Conservation (phyloP, 2,797 vertebrate species). For the Siniperca scherzeri region DNA sequence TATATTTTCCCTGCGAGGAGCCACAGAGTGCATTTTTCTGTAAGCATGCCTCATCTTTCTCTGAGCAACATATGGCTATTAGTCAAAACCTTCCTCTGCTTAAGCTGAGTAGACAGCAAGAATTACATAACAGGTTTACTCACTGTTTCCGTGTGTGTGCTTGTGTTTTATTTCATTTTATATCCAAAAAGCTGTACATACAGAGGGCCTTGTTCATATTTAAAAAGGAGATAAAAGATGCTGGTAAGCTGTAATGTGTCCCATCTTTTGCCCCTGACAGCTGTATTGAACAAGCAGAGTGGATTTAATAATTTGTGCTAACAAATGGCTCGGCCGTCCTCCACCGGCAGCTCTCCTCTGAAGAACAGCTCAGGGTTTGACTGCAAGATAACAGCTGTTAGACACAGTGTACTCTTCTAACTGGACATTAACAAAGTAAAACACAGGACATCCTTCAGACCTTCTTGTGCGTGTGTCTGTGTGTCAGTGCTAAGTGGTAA, state of each 20-base stretch:
- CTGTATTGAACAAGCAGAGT: constrained; percentile 42
- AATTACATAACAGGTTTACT: constrained; percentile 70
- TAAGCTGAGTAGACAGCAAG: constrained; percentile 59
- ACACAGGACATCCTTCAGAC: constrained; percentile 24
- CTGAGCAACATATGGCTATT: constrained; percentile 72
- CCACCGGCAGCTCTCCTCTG: constrained; percentile 35
- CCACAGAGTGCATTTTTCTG: constrained; percentile 51
- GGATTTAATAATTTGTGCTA: constrained; percentile 56
- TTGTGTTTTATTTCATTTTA: constrained; percentile 32
- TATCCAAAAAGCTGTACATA: constrained; percentile 6
- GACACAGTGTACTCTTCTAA: constrained; percentile 15
- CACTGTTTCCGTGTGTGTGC: constrained; percentile 35
- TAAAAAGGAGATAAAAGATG: constrained; percentile 21
- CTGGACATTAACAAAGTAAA: constrained; percentile 26
- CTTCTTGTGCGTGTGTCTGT: background rate
- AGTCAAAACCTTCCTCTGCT: constrained; percentile 55
- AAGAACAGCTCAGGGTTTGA: constrained; percentile 31
- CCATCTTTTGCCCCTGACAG: constrained; percentile 28
- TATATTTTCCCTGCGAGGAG: constrained; percentile 23
- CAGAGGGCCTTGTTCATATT: constrained; percentile 25
- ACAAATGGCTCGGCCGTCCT: constrained; percentile 27
- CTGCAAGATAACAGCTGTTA: constrained; percentile 35
- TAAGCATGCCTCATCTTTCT: constrained; percentile 53
- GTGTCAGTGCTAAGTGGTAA: background rate
- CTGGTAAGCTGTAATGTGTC: background rate